Percentiles rank a stretch among this genome's conserved stretches.
Conservation (phyloP, 2,113 vertebrate species). For the Tenebrosternarchus preto region DNA sequence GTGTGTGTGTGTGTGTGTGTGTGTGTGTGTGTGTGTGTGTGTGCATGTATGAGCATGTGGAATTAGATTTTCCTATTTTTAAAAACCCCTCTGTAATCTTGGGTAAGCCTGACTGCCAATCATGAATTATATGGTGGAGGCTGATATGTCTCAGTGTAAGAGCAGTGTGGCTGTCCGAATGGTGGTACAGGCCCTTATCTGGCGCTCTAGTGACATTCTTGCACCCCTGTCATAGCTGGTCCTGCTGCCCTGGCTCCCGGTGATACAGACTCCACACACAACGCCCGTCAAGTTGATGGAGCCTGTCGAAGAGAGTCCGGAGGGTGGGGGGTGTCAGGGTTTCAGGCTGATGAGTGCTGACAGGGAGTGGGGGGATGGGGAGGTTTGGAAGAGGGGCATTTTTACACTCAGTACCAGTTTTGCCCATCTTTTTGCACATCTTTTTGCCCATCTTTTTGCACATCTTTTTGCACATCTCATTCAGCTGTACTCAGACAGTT, state of each 20-base stretch:
- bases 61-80: constrained; percentile 65
- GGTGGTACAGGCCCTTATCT: constrained; percentile 66
- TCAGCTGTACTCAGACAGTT: no score
- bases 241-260: constrained; percentile 64
- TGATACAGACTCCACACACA: constrained; percentile 65
- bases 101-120: constrained; percentile 71
- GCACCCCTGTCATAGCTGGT: constrained; percentile 66
- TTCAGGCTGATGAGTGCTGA: background rate
- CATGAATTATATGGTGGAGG: constrained; percentile 68
- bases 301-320: constrained; percentile 46
- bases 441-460: no score
- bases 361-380: no score
- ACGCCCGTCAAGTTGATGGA: constrained; percentile 67
- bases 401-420: no score
- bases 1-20: constrained; percentile 35
- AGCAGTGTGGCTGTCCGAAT: constrained; percentile 66
- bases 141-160: constrained; percentile 75
- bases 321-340: background rate
- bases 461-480: no score
- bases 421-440: no score
- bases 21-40: constrained; percentile 19
- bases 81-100: constrained; percentile 62
- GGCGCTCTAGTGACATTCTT: constrained; percentile 66
- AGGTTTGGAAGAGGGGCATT: no score
- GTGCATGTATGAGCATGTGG: constrained; percentile 37